These are phyloP conservation scores for Hippocampus zosterae DNA, from an alignment of 2,113 vertebrate species.

Conservation along the genomic window DNA sequence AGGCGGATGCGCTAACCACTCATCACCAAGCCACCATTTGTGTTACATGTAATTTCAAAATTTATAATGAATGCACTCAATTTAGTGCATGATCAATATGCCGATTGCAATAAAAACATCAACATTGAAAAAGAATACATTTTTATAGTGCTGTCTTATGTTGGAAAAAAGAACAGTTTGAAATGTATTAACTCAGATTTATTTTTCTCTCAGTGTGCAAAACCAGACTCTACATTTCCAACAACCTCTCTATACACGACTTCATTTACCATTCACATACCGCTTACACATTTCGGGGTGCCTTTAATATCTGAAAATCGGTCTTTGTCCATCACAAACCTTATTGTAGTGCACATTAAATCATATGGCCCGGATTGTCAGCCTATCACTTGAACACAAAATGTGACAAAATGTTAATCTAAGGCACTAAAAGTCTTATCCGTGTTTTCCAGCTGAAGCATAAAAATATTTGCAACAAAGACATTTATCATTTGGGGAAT, in stretches of 20 bases:
- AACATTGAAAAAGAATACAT: no score
- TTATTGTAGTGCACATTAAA: slow-evolving; percentile 34
- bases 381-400: slow-evolving; percentile 51
- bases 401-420: slow-evolving; percentile 44
- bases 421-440: slow-evolving; percentile 71
- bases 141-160: background rate
- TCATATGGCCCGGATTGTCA: slow-evolving; percentile 67
- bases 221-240: slow-evolving; percentile 29
- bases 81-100: no score
- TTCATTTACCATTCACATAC: slow-evolving; percentile 20
- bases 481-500: slow-evolving; percentile 31
- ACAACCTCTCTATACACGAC: slow-evolving; percentile 13
- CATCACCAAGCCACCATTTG: no score
- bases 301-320: slow-evolving; percentile 26
- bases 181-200: slow-evolving; percentile 40
- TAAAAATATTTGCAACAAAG: slow-evolving; percentile 31
- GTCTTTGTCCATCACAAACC: slow-evolving; percentile 24
- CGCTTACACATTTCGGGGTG: slow-evolving; percentile 12
- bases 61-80: no score
- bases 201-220: slow-evolving; percentile 53
- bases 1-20: no score
- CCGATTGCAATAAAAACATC: no score
- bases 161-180: slow-evolving; percentile 2
- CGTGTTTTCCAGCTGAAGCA: slow-evolving; percentile 45
- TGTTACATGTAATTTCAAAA: no score